phyloP scores from a whole-genome alignment of 2,113 vertebrate species.

The Lamprotornis superbus region DNA sequence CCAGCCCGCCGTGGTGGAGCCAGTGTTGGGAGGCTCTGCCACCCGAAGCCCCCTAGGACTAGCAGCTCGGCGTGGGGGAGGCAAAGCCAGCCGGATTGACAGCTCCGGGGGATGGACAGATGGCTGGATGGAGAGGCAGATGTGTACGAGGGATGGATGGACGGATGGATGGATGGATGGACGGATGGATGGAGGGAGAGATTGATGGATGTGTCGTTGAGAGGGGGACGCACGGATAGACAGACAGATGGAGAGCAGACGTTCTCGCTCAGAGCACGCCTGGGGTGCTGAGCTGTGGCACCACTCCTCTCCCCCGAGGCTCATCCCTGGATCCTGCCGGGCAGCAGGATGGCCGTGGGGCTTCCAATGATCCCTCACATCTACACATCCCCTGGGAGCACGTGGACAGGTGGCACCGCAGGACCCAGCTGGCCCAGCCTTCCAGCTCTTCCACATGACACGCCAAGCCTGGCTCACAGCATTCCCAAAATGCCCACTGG shows the following conservation, averaged over 20 bases:
- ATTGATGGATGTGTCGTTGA: conserved; percentile 26
- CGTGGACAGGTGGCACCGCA: neutral
- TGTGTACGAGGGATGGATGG: neutral
- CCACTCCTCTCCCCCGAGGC: neutral
- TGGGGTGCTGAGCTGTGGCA: neutral
- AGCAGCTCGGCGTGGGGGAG: neutral
- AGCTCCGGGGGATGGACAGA: conserved; percentile 44
- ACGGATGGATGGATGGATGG: neutral
- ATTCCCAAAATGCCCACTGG: neutral
- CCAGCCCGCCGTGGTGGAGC: fast-evolving
- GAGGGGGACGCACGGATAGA: neutral
- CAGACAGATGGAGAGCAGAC: conserved; percentile 15
- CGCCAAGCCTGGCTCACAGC: neutral
- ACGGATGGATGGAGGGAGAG: no score
- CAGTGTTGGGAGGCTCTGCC: neutral
- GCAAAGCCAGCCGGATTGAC: conserved; percentile 7
- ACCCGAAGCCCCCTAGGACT: neutral
- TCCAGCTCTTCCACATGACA: neutral
- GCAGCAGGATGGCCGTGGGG: fast-evolving
- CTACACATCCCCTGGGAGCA: neutral
- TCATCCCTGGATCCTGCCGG: neutral
- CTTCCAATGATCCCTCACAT: neutral
- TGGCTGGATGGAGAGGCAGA: neutral
- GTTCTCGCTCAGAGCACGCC: neutral
- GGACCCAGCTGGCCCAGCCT: neutral